These are phyloP conservation scores for Odontocerum albicorne DNA, from an alignment of 2,888 invertebrate species.

Conservation along the genomic window DNA sequence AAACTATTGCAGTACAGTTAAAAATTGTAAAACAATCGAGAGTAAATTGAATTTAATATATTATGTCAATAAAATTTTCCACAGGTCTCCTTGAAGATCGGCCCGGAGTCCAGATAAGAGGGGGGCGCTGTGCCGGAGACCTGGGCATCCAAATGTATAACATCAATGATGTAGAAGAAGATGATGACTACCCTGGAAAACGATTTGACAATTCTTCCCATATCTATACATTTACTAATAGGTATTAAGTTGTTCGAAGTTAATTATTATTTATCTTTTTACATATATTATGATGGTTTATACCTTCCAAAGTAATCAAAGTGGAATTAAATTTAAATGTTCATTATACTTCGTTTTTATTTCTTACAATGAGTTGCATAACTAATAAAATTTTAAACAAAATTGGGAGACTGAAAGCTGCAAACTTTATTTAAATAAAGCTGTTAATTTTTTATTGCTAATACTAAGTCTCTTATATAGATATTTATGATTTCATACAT, in stretches of 20 bases:
- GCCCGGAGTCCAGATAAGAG: conserved; percentile 86
- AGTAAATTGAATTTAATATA: conserved; percentile 1
- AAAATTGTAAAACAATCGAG: too few species aligned
- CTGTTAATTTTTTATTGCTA: too few species aligned
- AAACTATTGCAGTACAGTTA: too few species aligned
- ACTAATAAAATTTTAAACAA: too few species aligned
- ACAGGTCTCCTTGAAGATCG: conserved; percentile 78
- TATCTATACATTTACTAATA: conserved; percentile 84
- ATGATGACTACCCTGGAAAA: conserved; percentile 74
- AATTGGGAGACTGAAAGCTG: too few species aligned
- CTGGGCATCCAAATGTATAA: conserved; percentile 69
- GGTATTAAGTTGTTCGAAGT: conserved; percentile 43
- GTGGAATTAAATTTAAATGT: too few species aligned
- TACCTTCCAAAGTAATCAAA: background rate
- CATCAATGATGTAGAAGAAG: conserved; percentile 73
- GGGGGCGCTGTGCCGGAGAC: conserved; percentile 73
- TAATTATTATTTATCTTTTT: background rate
- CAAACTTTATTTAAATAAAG: too few species aligned
- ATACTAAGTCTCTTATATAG: too few species aligned
- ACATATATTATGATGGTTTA: too few species aligned
- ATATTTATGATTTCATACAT: too few species aligned
- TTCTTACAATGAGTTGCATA: too few species aligned
- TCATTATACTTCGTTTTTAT: too few species aligned
- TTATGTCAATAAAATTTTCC: conserved; percentile 12
- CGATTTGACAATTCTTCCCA: conserved; percentile 76